phyloP scores from a whole-genome alignment of 2,113 vertebrate genomes.

The Leucosticte australis region DNA sequence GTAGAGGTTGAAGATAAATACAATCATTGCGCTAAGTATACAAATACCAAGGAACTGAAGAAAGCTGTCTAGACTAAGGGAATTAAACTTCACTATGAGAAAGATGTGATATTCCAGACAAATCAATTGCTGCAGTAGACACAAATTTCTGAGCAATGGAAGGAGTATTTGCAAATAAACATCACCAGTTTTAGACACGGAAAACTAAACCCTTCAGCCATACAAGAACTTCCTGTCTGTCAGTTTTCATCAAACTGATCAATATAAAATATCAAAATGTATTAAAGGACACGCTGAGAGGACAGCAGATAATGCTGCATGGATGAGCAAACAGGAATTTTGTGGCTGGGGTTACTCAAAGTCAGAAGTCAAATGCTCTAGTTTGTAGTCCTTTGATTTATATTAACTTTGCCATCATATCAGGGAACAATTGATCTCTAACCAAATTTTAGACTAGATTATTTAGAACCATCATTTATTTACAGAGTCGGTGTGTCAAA shows the following conservation, averaged over 20 bases:
- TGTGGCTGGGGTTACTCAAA: neutral
- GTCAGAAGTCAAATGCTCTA: neutral
- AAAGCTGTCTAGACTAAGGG: neutral
- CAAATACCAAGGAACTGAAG: neutral
- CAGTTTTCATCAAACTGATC: neutral
- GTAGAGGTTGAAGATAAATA: neutral
- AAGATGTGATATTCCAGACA: neutral
- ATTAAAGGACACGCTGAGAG: neutral
- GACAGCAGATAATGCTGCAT: neutral
- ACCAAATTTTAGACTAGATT: neutral
- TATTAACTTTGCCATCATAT: neutral
- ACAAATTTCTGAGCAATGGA: neutral
- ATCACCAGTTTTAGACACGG: neutral
- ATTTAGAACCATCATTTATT: constrained; percentile 9
- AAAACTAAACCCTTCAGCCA: neutral
- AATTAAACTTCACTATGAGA: neutral
- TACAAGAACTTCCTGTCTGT: neutral
- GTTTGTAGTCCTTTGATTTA: neutral
- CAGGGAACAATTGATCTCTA: neutral
- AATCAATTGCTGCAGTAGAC: neutral
- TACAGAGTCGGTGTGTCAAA: neutral
- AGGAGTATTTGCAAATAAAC: neutral
- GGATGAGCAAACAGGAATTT: neutral
- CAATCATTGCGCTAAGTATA: neutral
- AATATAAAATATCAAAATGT: neutral